Percentiles rank a stretch among this genome's conserved stretches.
Conservation (phyloP, 2,113 vertebrate genomes). For the Cyphomyrus discorhynchus region DNA sequence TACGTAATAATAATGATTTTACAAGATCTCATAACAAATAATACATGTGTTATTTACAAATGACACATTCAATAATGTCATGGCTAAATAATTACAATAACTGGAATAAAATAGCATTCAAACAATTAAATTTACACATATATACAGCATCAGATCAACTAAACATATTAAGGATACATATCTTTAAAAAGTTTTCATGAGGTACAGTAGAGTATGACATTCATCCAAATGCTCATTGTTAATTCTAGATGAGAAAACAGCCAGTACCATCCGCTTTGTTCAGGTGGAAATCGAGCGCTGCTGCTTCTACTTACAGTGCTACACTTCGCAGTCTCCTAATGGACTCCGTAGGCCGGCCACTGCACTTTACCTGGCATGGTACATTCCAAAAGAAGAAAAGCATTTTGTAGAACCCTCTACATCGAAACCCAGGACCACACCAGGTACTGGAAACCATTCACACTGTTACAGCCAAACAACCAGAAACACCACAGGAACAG, state of each 20-base stretch:
- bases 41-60: not conserved
- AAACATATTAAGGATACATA: not conserved
- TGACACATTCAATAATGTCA: not conserved
- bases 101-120: not conserved
- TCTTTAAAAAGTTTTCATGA: not conserved
- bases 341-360: slow-evolving; percentile 44
- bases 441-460: slow-evolving; percentile 44
- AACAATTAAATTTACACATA: not conserved
- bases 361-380: slow-evolving; percentile 30
- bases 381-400: slow-evolving; percentile 31
- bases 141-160: not conserved
- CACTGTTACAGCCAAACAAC: slow-evolving; percentile 36
- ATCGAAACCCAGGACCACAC: slow-evolving; percentile 38
- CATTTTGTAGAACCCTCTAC: slow-evolving; percentile 34
- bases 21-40: not conserved
- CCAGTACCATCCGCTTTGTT: slow-evolving; percentile 27
- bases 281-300: slow-evolving; percentile 39
- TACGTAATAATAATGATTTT: not conserved
- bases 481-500: slow-evolving; percentile 31
- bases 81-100: not conserved
- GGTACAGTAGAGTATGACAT: not conserved
- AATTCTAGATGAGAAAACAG: slow-evolving; percentile 27
- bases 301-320: slow-evolving; percentile 72
- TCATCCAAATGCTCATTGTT: slow-evolving; percentile 37
- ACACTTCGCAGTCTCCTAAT: slow-evolving; percentile 60